Base-by-base conservation (phyloP, 2,797 vertebrate genomes). In the Dicrostonyx torquatus region DNA sequence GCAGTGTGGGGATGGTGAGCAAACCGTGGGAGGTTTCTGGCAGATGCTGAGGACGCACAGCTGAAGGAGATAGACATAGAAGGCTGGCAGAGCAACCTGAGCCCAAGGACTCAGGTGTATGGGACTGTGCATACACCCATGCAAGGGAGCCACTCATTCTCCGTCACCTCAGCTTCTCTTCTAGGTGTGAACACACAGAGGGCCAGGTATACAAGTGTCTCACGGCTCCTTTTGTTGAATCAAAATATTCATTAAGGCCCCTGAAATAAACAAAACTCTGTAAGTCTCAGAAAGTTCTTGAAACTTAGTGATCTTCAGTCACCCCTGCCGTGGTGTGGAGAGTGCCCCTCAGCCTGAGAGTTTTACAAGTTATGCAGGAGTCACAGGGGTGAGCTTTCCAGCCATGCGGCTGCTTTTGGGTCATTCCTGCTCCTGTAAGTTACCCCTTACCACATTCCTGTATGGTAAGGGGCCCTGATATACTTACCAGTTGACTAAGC, bases 1-100 rank as follows among this genome's bases (percentile, higher is more conserved):
- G 1, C 5, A 5, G 48, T 8, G 3, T 1, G 24, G 55, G 43
- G 22, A 14, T 15, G 24, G 14, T 2, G 8, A 24, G 24, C 5
- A 48, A 64, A 20, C 15, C 0, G 0, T 26, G 12, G 34, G 34
- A 20, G 2, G 18, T 20, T 43, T 53, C 15, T 20, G 18, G 18
- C 7, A 24, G 20, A 14, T 50, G 17, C n/a, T 72, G 58, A 37
- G 48, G n/a, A 60, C 9, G 6, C 5, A 11, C 1, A 4, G 4
- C 22, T n/a, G 62, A 80, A 66, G 48, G 14, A 18, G 0, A 43
- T 10, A 26, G 26, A 18, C n/a, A 45, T 2, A 13, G 22, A n/a
- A 72, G 12, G 6, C 11, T 40, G 10, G 22, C 18, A 37, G 37
- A 75, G 45, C n/a, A 60, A 2, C 9, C 5, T 37, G 58, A 60